A percentile compares a stretch with the other conserved stretches of the same genome.
Conservation (phyloP, 2,113 vertebrate genomes). For the Laterallus jamaicensis region DNA sequence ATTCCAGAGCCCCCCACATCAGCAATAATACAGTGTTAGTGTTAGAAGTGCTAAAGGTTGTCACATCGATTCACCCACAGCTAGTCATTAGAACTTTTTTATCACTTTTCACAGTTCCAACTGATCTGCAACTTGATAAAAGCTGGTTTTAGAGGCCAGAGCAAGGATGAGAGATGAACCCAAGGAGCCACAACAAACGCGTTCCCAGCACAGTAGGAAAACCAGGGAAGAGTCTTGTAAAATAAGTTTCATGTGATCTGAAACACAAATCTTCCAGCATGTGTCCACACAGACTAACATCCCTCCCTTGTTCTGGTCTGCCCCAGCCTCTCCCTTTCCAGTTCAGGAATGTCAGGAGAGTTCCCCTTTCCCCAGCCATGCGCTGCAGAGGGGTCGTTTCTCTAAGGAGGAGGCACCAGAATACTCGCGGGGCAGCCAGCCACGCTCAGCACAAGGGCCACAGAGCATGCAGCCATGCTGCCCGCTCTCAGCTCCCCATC, state of each 20-base stretch:
- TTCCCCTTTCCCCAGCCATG: fast-evolving
- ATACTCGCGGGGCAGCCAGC: background rate
- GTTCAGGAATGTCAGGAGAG: background rate
- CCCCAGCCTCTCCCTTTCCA: background rate
- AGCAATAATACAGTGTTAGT: fast-evolving
- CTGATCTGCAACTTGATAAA: background rate
- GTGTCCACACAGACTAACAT: fast-evolving
- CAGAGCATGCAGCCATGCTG: background rate
- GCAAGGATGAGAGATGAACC: background rate
- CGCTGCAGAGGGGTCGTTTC: fast-evolving
- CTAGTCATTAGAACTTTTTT: background rate
- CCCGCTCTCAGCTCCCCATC: background rate
- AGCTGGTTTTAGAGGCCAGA: background rate
- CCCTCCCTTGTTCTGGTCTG: fast-evolving
- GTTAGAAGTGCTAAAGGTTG: background rate
- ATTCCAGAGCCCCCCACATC: background rate
- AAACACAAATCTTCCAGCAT: background rate
- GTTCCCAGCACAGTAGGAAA: background rate
- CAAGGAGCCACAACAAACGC: background rate
- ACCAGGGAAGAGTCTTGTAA: fast-evolving
- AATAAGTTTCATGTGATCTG: background rate
- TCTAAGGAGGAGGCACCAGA: background rate
- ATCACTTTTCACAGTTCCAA: background rate
- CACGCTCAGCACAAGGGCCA: fast-evolving
- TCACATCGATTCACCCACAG: background rate